phyloP scores from a whole-genome alignment of 2,888 invertebrate species.

The Cantharis rustica region DNA sequence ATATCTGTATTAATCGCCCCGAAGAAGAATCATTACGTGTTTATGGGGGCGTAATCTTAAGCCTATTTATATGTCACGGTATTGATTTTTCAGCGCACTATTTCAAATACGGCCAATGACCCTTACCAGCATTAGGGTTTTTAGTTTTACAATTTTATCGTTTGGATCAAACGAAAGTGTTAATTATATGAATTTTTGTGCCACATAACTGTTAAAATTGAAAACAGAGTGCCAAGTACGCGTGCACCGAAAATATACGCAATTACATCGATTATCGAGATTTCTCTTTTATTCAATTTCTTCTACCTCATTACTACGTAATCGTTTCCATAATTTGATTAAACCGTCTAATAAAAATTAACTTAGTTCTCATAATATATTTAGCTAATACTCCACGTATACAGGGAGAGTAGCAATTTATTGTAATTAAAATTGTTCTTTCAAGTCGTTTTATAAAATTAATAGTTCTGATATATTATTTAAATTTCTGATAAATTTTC shows the following conservation, averaged over 20 bases:
- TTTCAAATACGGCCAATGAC: constrained; percentile 21
- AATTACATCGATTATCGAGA: neutral
- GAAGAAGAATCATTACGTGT: neutral
- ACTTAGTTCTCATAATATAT: neutral
- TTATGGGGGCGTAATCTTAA: neutral
- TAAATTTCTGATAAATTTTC: no score
- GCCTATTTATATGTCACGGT: constrained; percentile 1
- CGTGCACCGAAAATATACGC: neutral
- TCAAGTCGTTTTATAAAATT: neutral
- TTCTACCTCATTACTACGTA: neutral
- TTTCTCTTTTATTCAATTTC: neutral
- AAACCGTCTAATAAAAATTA: neutral
- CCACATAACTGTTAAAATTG: neutral
- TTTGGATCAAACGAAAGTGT: neutral
- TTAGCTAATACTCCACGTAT: neutral
- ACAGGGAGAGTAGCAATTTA: neutral
- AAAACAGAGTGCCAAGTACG: neutral
- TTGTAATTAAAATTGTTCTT: neutral
- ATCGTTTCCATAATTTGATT: neutral
- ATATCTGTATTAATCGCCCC: neutral
- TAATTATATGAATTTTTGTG: neutral
- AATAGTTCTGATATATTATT: neutral
- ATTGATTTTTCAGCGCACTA: constrained; percentile 21
- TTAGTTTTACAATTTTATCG: neutral
- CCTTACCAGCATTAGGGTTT: neutral